These are phyloP conservation scores for Himalopsyche phryganea DNA, from an alignment of 1,140 invertebrate genomes.

Conservation along the genomic window DNA sequence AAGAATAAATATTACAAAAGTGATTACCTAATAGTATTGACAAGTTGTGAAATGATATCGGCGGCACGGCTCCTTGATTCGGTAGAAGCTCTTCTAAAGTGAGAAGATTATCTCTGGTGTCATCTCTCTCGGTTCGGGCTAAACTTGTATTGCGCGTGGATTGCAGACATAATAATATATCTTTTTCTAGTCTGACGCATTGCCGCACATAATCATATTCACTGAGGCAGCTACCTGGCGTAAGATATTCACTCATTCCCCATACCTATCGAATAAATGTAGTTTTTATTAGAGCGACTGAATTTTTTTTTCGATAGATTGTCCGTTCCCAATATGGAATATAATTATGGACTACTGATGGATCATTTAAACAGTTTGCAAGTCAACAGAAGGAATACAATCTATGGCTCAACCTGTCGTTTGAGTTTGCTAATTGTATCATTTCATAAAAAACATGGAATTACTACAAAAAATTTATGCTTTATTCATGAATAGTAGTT, in stretches of 20 bases:
- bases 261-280: constrained; percentile 63
- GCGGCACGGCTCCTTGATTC: constrained; percentile 64
- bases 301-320: too few species aligned
- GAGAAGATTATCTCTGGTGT: constrained; percentile 66
- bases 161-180: constrained; percentile 76
- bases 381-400: too few species aligned
- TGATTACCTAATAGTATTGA: constrained; percentile 70
- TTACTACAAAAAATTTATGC: too few species aligned
- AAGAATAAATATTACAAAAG: too few species aligned
- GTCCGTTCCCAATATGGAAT: too few species aligned
- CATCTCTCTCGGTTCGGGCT: constrained; percentile 63
- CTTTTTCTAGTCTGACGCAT: constrained; percentile 89
- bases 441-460: too few species aligned
- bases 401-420: too few species aligned
- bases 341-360: too few species aligned
- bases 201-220: constrained; percentile 93
- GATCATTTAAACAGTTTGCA: too few species aligned
- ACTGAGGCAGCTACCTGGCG: constrained; percentile 63
- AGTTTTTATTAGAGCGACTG: constrained; percentile 2
- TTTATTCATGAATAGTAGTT: too few species aligned
- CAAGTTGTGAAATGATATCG: constrained; percentile 73
- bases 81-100: constrained; percentile 73
- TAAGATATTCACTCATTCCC: constrained; percentile 78
- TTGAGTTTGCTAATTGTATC: too few species aligned
- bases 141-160: constrained; percentile 60